Conservation (phyloP, 1,140 invertebrate species). For the Scylla paramamosain region DNA sequence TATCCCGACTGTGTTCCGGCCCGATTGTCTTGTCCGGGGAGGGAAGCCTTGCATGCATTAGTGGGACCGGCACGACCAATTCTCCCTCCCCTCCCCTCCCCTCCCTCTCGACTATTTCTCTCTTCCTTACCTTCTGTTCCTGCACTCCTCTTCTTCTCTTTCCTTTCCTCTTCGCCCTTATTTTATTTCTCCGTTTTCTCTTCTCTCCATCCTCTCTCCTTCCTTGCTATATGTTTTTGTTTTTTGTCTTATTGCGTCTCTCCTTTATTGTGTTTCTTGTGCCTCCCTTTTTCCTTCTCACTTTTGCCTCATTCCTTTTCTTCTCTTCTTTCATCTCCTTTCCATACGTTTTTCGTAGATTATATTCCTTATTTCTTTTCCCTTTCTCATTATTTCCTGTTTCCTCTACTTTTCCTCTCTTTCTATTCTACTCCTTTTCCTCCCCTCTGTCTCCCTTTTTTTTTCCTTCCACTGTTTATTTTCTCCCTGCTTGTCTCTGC, state of each 20-base stretch:
- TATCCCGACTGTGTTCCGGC: slow-evolving; percentile 10
- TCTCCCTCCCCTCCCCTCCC: neutral
- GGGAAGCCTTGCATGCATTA: slow-evolving; percentile 12
- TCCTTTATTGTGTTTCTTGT: no score
- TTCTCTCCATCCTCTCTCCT: neutral
- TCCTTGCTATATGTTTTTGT: neutral
- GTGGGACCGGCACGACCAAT: neutral
- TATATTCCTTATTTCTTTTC: no score
- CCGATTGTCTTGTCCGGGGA: neutral
- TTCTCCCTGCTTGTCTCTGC: neutral
- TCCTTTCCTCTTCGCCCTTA: no score
- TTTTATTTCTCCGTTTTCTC: neutral
- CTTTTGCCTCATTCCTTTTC: no score
- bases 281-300: no score
- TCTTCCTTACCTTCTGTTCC: neutral
- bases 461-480: neutral
- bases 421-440: no score
- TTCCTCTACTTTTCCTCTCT: no score
- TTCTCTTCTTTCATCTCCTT: no score
- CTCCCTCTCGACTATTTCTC: neutral
- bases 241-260: no score
- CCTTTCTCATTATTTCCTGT: no score
- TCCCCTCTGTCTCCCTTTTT: neutral
- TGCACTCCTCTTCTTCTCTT: neutral
- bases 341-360: no score